Evolutionary conservation across 2,888 invertebrate species (phyloP).

Genomic region (Perizoma affinitatum): DNA sequence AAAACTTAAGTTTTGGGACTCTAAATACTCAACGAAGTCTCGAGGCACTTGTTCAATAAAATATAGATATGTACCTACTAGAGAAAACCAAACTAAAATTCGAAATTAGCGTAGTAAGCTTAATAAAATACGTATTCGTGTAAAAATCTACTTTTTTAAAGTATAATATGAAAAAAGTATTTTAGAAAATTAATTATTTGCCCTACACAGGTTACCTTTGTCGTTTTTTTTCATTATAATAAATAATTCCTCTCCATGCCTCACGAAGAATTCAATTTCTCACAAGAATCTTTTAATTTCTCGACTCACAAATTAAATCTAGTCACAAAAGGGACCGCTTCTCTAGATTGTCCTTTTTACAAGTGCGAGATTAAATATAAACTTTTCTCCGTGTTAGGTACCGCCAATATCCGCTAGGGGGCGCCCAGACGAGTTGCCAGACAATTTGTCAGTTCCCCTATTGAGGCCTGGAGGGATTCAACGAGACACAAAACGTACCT

Average conservation of each 20-base stretch:
- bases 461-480: conserved; percentile 17
- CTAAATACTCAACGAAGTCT: too few relatives aligned
- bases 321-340: conserved; percentile 46
- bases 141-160: background rate
- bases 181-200: conserved; percentile 14
- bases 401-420: conserved; percentile 34
- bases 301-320: conserved; percentile 45
- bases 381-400: conserved; percentile 47
- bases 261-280: conserved; percentile 35
- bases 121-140: too few relatives aligned
- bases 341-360: conserved; percentile 56
- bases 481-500: conserved; percentile 8
- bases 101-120: too few relatives aligned
- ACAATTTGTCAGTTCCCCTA: conserved; percentile 35
- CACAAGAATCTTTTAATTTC: conserved; percentile 37
- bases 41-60: too few relatives aligned
- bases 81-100: too few relatives aligned
- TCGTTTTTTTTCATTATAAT: conserved; percentile 22
- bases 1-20: too few relatives aligned
- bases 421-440: conserved; percentile 29
- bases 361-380: conserved; percentile 65
- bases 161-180: too few relatives aligned
- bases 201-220: conserved; percentile 5
- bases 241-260: conserved; percentile 22
- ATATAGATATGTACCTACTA: too few relatives aligned